Conservation (phyloP, 2,888 invertebrate genomes). For the Thyatira batis region DNA sequence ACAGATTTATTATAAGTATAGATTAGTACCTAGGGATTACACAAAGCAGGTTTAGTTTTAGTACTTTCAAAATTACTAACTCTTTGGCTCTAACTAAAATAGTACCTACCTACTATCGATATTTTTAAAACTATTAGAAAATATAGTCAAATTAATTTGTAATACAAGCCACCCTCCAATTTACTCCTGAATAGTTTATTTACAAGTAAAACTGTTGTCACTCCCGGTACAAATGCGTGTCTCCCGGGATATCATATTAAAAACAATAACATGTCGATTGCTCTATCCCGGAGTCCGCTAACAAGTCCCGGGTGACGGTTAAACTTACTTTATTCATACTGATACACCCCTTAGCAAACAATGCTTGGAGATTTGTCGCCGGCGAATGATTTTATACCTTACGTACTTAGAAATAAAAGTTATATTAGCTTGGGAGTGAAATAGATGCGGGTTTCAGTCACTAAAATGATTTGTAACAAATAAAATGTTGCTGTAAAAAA, state of each 20-base stretch:
- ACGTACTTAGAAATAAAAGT: background rate
- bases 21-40: no score
- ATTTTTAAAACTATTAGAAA: no score
- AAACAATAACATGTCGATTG: slow-evolving; percentile 53
- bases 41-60: no score
- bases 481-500: slow-evolving; percentile 22
- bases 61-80: no score
- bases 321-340: slow-evolving; percentile 7
- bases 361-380: background rate
- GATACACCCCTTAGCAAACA: slow-evolving; percentile 9
- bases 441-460: slow-evolving; percentile 8
- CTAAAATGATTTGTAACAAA: slow-evolving; percentile 15
- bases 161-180: no score
- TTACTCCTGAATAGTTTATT: background rate
- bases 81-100: no score
- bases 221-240: slow-evolving; percentile 8
- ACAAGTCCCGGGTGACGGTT: slow-evolving; percentile 51
- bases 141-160: no score
- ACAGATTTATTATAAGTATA: no score
- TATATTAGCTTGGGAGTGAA: background rate
- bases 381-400: background rate
- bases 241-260: slow-evolving; percentile 49
- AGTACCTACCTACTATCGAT: no score
- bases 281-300: slow-evolving; percentile 37
- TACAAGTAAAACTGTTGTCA: background rate